Evolutionary conservation across 2,113 vertebrate species (phyloP), one percentile per base, ranked within the genome.

Genomic region (Alosa alosa): DNA sequence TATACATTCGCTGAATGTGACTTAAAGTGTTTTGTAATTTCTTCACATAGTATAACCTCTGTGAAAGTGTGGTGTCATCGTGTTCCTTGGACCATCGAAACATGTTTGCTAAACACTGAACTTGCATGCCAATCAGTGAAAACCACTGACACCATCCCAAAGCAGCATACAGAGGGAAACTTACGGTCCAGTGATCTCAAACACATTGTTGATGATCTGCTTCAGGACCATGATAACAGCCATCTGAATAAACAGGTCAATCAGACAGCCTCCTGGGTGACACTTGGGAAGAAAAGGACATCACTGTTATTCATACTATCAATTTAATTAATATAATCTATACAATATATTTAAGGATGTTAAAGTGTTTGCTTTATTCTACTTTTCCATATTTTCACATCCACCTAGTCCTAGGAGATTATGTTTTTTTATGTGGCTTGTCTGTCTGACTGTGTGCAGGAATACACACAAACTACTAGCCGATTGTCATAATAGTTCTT

Each of bases 171-270:
- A 17, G 25, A 78, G 25, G 9, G 72, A 31, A 18, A 91, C 95
- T 97, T 93, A 99, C 98, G 98, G 98, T 91, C 97, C 98, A 89
- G 97, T 97, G 47, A 99, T 94, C 92, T 99, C 98, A 96, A 99
- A 97, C 93, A 99, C 96, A 88, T 99, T 99, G 94, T 98, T 98
- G 96, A 97, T 97, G 11, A 95, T 97, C 95, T 99, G 98, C 94
- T 99, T 99, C 92, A 99, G 96, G 92, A 98, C 96, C 97, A 99
- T 98, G 92, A 99, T 99, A 90, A 99, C 97, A 82, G 97, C 97
- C 98, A 99, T 98, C 91, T 99, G 98, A 96, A 99, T 95, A 92
- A 98, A 99, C 90, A 99, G 97, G 93, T 99, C 98, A 89, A 98
- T 98, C 95, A 99, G 97, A 94, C 98, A 99, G 94, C 98, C 98